phyloP scores from a whole-genome alignment of 1,140 invertebrate genomes.

The Tetragonula clypearis region DNA sequence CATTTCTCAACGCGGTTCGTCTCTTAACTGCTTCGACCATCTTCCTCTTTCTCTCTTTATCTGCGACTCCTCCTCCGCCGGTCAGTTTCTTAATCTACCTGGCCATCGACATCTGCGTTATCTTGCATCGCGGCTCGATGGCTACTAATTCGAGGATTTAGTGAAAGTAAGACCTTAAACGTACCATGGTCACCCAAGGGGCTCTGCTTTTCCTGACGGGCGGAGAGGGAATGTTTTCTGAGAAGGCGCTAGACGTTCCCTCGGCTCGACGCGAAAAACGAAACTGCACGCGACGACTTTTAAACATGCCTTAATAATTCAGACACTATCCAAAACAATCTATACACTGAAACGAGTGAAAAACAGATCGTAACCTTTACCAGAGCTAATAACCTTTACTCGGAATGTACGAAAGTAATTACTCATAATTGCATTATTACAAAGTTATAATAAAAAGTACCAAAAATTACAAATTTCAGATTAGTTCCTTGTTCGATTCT shows the following conservation, averaged over 20 bases:
- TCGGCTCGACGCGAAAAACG: not conserved
- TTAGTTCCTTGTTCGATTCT: no score
- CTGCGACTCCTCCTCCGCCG: conserved; percentile 32
- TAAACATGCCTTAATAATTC: no score
- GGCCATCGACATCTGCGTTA: conserved; percentile 74
- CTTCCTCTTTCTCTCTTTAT: conserved; percentile 30
- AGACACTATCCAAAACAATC: no score
- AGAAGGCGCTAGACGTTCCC: no score
- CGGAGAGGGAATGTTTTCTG: not conserved
- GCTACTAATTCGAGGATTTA: conserved; percentile 80
- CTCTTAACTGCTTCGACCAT: conserved; percentile 23
- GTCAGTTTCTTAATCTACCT: conserved; percentile 69
- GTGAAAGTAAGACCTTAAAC: conserved; percentile 75
- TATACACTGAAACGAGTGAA: no score
- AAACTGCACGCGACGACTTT: not conserved
- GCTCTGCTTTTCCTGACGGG: not conserved
- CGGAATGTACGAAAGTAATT: no score
- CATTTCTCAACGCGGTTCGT: conserved; percentile 44
- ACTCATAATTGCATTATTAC: no score
- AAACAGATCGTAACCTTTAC: no score
- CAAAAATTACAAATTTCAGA: no score
- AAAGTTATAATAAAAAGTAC: no score
- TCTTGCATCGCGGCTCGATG: conserved; percentile 76
- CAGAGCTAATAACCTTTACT: no score
- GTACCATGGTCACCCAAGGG: conserved; percentile 43